phyloP scores from a whole-genome alignment of 2,797 vertebrate species.

The Falco cherrug region DNA sequence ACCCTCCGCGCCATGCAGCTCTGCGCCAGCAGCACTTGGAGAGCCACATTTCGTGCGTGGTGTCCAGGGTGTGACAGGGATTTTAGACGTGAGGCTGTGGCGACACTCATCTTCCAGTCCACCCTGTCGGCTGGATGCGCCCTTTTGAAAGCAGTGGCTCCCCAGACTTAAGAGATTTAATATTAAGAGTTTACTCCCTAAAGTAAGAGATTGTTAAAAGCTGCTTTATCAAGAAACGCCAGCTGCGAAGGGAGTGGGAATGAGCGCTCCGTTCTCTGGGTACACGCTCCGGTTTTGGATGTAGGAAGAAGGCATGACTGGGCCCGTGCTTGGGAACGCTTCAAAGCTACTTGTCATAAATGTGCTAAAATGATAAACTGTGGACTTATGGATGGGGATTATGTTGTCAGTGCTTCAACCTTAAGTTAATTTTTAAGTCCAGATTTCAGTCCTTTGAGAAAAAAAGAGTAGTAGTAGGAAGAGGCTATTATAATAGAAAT shows the following conservation, averaged over 20 bases:
- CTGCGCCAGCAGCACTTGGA: not conserved
- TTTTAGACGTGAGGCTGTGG: not conserved
- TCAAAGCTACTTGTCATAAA: constrained; percentile 2
- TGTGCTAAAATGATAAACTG: not conserved
- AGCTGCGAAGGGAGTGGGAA: not conserved
- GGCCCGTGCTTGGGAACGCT: constrained; percentile 7
- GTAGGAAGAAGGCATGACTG: not conserved
- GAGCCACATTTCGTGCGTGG: not conserved
- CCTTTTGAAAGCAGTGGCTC: not conserved
- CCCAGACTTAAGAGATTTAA: not conserved
- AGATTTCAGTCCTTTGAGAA: constrained; percentile 61
- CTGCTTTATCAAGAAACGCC: not conserved
- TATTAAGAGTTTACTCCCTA: too few species aligned
- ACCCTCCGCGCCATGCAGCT: accelerated
- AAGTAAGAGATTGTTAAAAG: not conserved
- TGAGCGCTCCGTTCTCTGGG: not conserved
- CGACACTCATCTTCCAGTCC: not conserved
- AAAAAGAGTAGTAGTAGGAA: not conserved
- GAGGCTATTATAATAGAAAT: constrained; percentile 57
- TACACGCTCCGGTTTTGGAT: not conserved
- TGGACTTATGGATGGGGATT: not conserved
- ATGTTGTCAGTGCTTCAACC: constrained; percentile 46
- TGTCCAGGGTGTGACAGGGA: not conserved
- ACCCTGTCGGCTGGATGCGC: not conserved
- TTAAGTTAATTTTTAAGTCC: constrained; percentile 64